Base-by-base conservation (phyloP, 2,888 invertebrate genomes). In the Slavum lentiscoides region DNA sequence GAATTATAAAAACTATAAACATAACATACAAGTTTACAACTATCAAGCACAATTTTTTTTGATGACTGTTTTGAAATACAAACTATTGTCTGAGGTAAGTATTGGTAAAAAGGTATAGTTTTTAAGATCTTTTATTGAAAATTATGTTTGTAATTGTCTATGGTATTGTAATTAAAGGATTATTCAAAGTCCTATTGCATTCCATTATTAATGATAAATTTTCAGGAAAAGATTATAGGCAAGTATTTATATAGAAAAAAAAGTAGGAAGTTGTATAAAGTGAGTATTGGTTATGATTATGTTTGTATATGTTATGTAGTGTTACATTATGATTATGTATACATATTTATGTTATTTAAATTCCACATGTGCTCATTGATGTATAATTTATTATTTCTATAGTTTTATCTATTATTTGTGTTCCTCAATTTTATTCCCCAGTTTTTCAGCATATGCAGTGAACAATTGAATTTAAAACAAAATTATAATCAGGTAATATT, bases 101-200 rank as follows among this genome's bases (percentile, higher is more conserved):
- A 80, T 80, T 80, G 77, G 77, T 80, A 80, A 80, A 55, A 70
- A 61, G 77, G 70, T 70, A 80, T 66, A 77, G 55, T 37, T 70
- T 49, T 61, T 62, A 69, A 77, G 69, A 58, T 58, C 3, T 1
- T 53, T 69, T 53, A 43, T 61, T 58, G 0, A 67, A 58, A 58
- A 58, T 23, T 1, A 21, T 30, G 19, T 55, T 5, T 55, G 17
- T 55, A 19, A 55, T 55, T 55, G 55, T 39, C 21, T 53, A 66
- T 66, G 55, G 39, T 55, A 55, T 55, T 67, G 74, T 67, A 67
- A 58, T 74, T 23, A 13, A 58, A 23, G 43, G 66, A 75, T 58
- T 66, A 21, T 13, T 58, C 19, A 39, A 11, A 39, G 67, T 75
- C 39, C 67, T 75, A 58, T 43, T 75, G n/a, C 39, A 75, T 43